Conservation (phyloP, 1,140 invertebrate genomes). For the Cepaea nemoralis region DNA sequence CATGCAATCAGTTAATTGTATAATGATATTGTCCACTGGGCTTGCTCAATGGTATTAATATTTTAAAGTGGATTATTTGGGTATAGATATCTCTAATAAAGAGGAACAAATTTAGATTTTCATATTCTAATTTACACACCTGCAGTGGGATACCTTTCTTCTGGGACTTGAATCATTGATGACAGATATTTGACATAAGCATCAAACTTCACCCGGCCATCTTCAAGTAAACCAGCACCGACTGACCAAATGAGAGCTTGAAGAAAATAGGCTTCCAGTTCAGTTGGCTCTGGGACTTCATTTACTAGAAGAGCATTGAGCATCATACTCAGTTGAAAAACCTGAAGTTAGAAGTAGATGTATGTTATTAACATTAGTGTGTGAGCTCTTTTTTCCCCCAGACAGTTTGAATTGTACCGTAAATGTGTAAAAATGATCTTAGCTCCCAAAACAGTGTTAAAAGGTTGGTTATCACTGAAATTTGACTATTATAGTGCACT, state of each 20-base stretch:
- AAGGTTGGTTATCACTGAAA: too few relatives aligned
- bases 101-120: too few relatives aligned
- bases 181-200: slow-evolving; percentile 83
- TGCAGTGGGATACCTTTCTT: slow-evolving; percentile 76
- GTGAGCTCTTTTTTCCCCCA: too few relatives aligned
- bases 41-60: too few relatives aligned
- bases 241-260: slow-evolving; percentile 86
- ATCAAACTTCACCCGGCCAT: slow-evolving; percentile 82
- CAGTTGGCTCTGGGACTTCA: slow-evolving; percentile 72
- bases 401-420: too few relatives aligned
- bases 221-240: slow-evolving; percentile 82
- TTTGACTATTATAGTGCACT: too few relatives aligned
- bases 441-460: too few relatives aligned
- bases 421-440: too few relatives aligned
- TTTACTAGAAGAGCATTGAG: slow-evolving; percentile 77
- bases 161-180: slow-evolving; percentile 77
- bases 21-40: too few relatives aligned
- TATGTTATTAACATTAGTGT: neutral
- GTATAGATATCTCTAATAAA: too few relatives aligned
- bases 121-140: slow-evolving; percentile 71
- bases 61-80: too few relatives aligned
- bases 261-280: slow-evolving; percentile 81
- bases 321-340: slow-evolving; percentile 85
- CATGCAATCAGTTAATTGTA: too few relatives aligned
- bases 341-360: slow-evolving; percentile 71